phyloP scores from a whole-genome alignment of 2,888 invertebrate genomes.

The Ormyrus labotus region DNA sequence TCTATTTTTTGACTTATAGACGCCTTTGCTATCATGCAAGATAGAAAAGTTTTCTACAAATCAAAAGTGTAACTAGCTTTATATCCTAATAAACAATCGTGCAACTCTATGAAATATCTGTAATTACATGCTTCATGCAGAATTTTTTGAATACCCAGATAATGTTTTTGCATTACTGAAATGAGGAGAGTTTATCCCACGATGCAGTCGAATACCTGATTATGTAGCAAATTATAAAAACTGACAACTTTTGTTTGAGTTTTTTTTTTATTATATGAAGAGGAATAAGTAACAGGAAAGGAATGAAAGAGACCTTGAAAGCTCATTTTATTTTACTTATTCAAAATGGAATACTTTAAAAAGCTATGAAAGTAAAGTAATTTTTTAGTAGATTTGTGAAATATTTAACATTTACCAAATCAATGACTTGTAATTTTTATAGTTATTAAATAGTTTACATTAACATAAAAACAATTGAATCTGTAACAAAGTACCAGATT shows the following conservation, averaged over 20 bases:
- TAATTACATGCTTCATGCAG: constrained; percentile 58
- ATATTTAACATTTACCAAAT: background rate
- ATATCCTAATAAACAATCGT: constrained; percentile 24
- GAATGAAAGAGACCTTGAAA: constrained; percentile 26
- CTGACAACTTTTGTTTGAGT: background rate
- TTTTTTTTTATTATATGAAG: constrained; percentile 17
- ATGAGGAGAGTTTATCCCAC: constrained; percentile 28
- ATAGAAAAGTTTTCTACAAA: constrained; percentile 60
- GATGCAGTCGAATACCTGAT: constrained; percentile 3
- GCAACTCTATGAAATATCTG: constrained; percentile 27
- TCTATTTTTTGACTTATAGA: constrained; percentile 51
- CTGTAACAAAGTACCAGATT: constrained; percentile 19
- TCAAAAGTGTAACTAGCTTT: constrained; percentile 41
- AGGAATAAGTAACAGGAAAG: constrained; percentile 32
- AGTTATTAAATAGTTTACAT: constrained; percentile 17
- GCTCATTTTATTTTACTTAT: constrained; percentile 45
- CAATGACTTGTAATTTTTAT: constrained; percentile 30
- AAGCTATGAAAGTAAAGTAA: constrained; percentile 8
- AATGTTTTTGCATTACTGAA: constrained; percentile 12
- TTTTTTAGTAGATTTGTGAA: background rate
- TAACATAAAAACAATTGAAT: constrained; percentile 13
- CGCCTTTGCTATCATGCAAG: constrained; percentile 63
- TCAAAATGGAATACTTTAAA: background rate
- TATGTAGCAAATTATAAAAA: background rate
- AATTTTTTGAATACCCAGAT: constrained; percentile 2